A percentile compares a stretch with the other conserved stretches of the same genome.
These are phyloP conservation scores for Papilio protenor DNA, from an alignment of 2,888 invertebrate genomes.

Conservation along the genomic window DNA sequence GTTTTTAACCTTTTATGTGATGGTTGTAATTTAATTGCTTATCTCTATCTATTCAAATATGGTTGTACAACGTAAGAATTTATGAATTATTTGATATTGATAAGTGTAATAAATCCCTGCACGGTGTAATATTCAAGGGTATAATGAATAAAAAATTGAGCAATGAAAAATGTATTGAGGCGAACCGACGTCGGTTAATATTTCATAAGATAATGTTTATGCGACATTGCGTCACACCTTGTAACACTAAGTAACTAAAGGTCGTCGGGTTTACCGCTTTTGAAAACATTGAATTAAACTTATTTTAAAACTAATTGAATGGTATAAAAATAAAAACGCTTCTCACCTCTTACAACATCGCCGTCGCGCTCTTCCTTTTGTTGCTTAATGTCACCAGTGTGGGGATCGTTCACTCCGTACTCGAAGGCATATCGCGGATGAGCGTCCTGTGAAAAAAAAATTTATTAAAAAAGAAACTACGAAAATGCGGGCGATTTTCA, in stretches of 20 bases:
- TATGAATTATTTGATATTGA: slow-evolving; percentile 8
- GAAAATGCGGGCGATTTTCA: too few relatives aligned
- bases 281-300: slow-evolving; percentile 14
- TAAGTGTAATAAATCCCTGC: slow-evolving; percentile 15
- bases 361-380: slow-evolving; percentile 90
- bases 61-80: not conserved
- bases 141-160: slow-evolving; percentile 19
- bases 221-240: slow-evolving; percentile 30
- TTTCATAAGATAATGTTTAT: slow-evolving; percentile 19
- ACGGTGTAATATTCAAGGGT: slow-evolving; percentile 21
- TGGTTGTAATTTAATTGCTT: not conserved
- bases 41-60: not conserved
- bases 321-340: slow-evolving; percentile 22
- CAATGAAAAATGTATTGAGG: slow-evolving; percentile 25
- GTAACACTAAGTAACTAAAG: slow-evolving; percentile 25
- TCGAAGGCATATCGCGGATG: slow-evolving; percentile 89
- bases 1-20: not conserved
- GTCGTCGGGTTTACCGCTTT: slow-evolving; percentile 25
- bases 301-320: slow-evolving; percentile 26
- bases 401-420: slow-evolving; percentile 89
- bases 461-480: slow-evolving; percentile 34
- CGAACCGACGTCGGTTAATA: slow-evolving; percentile 21
- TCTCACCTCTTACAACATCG: slow-evolving; percentile 87
- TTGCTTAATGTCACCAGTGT: slow-evolving; percentile 89
- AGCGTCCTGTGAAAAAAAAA: slow-evolving; percentile 78